Percentiles rank a stretch among this genome's conserved stretches.
phyloP scores from a whole-genome alignment of 1,140 invertebrate genomes.

The Brachionus sp. region DNA sequence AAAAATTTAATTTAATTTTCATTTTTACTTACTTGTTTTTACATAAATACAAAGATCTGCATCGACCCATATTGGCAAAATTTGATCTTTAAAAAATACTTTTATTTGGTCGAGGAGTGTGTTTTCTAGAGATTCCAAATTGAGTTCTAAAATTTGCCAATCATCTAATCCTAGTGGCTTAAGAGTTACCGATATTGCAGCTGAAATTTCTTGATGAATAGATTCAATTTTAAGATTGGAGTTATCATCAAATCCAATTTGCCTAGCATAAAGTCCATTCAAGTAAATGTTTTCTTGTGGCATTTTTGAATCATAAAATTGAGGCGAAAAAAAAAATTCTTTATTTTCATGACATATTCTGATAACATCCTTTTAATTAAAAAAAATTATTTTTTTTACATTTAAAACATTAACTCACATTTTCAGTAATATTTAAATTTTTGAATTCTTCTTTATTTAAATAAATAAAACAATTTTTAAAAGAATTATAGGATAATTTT shows the following conservation, averaged over 20 bases:
- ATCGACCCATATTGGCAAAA: constrained; percentile 16
- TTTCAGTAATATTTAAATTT: neutral
- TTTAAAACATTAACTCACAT: neutral
- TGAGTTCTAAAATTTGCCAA: constrained; percentile 34
- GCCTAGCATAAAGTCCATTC: constrained; percentile 8
- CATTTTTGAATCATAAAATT: neutral
- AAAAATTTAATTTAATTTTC: neutral
- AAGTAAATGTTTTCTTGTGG: neutral
- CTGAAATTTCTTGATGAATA: neutral
- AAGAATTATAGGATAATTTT: neutral
- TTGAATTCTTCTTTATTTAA: neutral
- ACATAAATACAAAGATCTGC: constrained; percentile 7
- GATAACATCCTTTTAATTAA: neutral
- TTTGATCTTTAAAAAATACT: constrained; percentile 23
- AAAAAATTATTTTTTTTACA: neutral
- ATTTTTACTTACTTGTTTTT: constrained; percentile 12
- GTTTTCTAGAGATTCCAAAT: constrained; percentile 18
- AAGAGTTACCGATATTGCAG: constrained; percentile 1
- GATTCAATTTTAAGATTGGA: neutral
- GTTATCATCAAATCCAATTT: neutral
- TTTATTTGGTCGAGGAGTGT: constrained; percentile 20
- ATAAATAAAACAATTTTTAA: constrained; percentile 18
- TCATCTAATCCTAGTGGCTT: neutral
- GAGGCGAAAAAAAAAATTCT: neutral
- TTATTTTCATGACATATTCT: neutral